Percentiles rank a stretch among this genome's conserved stretches.
These are phyloP conservation scores for Melikaiella ostensackeni DNA, from an alignment of 2,888 invertebrate genomes.

Conservation along the genomic window DNA sequence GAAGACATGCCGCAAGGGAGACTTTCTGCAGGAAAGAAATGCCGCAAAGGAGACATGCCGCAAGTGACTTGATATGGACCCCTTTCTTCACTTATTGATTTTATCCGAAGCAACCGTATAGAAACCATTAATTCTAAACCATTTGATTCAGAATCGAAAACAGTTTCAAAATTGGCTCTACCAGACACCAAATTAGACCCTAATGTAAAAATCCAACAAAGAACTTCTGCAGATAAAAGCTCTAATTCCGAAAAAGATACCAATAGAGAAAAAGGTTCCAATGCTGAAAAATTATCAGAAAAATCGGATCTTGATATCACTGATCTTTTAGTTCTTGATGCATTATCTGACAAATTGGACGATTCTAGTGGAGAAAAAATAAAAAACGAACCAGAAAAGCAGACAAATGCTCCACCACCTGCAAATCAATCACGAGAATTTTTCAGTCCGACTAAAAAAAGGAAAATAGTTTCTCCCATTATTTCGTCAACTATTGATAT, in stretches of 20 bases:
- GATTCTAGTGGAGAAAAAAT: background rate
- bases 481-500: background rate
- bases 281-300: background rate
- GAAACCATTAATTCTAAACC: background rate
- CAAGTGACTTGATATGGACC: too few species aligned
- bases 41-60: too few species aligned
- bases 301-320: background rate
- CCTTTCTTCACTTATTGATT: background rate
- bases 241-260: background rate
- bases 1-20: too few species aligned
- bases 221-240: background rate
- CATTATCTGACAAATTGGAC: background rate
- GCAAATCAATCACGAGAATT: background rate
- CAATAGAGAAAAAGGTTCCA: background rate
- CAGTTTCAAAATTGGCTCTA: background rate
- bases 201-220: background rate
- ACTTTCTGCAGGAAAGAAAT: too few species aligned
- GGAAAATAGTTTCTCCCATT: background rate
- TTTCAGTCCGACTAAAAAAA: background rate
- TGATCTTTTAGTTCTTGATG: background rate
- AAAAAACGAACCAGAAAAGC: background rate
- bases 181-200: background rate
- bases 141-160: background rate
- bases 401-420: background rate
- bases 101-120: background rate